Percentiles rank a stretch among this genome's conserved stretches.
Evolutionary conservation across 2,113 vertebrate genomes (phyloP).

Genomic region (Aspidoscelis tigris): DNA sequence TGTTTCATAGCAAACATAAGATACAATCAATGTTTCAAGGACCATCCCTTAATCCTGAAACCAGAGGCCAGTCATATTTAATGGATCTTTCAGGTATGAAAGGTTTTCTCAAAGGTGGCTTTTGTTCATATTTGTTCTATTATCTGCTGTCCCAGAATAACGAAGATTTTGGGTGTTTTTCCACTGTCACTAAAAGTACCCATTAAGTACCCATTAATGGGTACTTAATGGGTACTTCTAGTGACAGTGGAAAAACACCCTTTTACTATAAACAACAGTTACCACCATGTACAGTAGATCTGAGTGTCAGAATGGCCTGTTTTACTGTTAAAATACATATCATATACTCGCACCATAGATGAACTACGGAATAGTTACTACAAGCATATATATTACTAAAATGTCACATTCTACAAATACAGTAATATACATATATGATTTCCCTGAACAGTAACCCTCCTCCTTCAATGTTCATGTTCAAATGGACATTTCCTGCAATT

Average conservation of each 20-base stretch:
- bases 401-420: constrained; percentile 24
- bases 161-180: too few species aligned
- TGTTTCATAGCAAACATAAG: neutral
- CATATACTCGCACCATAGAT: neutral
- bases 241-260: too few species aligned
- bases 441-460: constrained; percentile 31
- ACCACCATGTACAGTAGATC: neutral
- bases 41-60: neutral
- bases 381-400: constrained; percentile 38
- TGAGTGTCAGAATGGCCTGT: neutral
- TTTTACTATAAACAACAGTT: neutral
- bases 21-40: neutral
- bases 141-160: neutral
- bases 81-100: neutral
- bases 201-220: too few species aligned
- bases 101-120: neutral
- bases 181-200: too few species aligned
- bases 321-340: neutral
- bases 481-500: neutral
- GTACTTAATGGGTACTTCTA: too few species aligned
- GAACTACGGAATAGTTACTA: neutral
- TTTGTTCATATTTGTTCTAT: neutral
- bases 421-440: constrained; percentile 24
- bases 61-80: neutral
- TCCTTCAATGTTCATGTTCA: neutral